Evolutionary conservation across 2,797 vertebrate species (phyloP).

Genomic region (Sternarchorhynchus goeldii): DNA sequence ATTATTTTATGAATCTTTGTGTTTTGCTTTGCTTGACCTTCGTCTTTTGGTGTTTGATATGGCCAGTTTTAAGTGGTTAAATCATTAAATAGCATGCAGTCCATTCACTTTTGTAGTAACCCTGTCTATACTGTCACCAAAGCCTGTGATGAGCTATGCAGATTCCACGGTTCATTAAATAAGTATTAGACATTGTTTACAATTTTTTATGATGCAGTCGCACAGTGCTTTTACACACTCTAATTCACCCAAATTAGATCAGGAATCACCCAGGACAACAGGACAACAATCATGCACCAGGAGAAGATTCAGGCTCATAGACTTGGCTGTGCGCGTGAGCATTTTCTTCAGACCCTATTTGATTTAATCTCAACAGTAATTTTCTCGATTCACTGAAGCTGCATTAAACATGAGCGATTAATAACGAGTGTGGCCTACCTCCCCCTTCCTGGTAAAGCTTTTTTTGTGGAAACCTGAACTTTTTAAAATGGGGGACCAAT

Average conservation of each 20-base stretch:
- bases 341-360: slow-evolving; percentile 5
- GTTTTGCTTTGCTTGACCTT: too few relatives aligned
- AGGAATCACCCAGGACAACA: not conserved
- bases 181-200: not conserved
- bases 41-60: too few relatives aligned
- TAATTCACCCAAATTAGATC: not conserved
- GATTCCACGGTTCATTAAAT: too few relatives aligned
- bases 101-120: too few relatives aligned
- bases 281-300: not conserved
- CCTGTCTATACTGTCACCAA: too few relatives aligned
- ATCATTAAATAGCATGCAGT: too few relatives aligned
- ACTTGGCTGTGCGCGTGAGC: not conserved
- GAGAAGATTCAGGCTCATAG: not conserved
- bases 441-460: slow-evolving; percentile 2
- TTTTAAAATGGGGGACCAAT: slow-evolving; percentile 64
- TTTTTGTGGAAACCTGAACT: slow-evolving; percentile 25
- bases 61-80: not conserved
- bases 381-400: slow-evolving; percentile 12
- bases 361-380: slow-evolving; percentile 17
- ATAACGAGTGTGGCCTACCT: slow-evolving; percentile 5
- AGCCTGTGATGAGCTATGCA: too few relatives aligned
- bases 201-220: not conserved
- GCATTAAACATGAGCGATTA: slow-evolving; percentile 25
- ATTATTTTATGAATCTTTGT: not conserved
- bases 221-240: not conserved